Percentiles rank a stretch among this genome's conserved stretches.
These are phyloP conservation scores for Neolamprologus tretocephalus DNA, from an alignment of 2,113 vertebrate species.

Conservation along the genomic window DNA sequence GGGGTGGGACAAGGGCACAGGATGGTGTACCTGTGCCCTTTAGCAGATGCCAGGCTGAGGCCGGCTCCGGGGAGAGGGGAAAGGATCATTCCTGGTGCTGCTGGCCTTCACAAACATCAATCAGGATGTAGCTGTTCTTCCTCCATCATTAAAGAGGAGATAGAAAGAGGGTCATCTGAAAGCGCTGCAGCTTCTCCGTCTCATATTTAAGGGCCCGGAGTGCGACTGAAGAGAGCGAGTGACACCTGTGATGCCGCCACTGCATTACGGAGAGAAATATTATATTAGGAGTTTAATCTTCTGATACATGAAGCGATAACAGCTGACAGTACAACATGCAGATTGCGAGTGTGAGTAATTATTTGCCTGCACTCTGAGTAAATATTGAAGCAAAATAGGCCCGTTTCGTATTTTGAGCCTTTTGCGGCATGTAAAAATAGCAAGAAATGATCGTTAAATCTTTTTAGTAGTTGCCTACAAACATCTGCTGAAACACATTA, in stretches of 20 bases:
- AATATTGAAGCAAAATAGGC: neutral
- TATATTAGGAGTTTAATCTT: neutral
- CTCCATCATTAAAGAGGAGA: slow-evolving; percentile 32
- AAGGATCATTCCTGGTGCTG: slow-evolving; percentile 31
- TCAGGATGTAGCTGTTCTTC: slow-evolving; percentile 21
- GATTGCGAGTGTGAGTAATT: neutral
- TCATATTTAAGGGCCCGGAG: neutral
- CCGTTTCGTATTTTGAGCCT: neutral
- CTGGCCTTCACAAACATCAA: slow-evolving; percentile 45
- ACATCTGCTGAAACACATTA: neutral
- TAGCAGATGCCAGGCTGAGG: slow-evolving; percentile 63
- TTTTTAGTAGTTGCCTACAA: neutral
- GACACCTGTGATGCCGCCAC: slow-evolving; percentile 8
- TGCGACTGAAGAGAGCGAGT: neutral
- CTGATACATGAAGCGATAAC: neutral
- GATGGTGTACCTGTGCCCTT: slow-evolving; percentile 59
- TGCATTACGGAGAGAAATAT: neutral
- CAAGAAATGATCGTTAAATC: neutral
- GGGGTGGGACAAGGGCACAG: slow-evolving; percentile 51
- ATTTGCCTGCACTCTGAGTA: neutral
- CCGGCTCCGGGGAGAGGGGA: slow-evolving; percentile 32
- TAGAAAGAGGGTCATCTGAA: neutral
- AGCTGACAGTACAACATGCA: neutral
- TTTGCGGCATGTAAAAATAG: neutral
- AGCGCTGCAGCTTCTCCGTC: neutral